phyloP scores from a whole-genome alignment of 2,113 vertebrate species.

The Danionella cerebrum region DNA sequence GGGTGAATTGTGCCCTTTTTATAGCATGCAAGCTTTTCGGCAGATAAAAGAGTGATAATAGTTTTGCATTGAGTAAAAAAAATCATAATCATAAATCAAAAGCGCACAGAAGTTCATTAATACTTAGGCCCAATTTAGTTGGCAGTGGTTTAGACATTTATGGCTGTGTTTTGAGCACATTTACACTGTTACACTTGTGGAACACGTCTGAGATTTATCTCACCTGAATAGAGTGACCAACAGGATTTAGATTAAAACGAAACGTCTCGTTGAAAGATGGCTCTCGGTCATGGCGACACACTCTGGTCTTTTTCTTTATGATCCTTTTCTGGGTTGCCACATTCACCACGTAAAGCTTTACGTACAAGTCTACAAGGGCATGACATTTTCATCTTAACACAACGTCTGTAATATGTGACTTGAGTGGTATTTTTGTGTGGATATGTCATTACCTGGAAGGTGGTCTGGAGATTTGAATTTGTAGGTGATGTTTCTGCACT shows the following conservation, averaged over 20 bases:
- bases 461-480: conserved; percentile 99
- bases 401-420: background rate
- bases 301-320: conserved; percentile 98
- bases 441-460: conserved; percentile 77
- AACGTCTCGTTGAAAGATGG: conserved; percentile 99
- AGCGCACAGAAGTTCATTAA: no score
- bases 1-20: no score
- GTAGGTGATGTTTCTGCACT: conserved; percentile 98
- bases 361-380: conserved; percentile 79
- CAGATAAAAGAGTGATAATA: no score
- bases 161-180: no score
- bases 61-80: no score
- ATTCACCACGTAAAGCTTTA: conserved; percentile 95
- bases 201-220: conserved; percentile 9
- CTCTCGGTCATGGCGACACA: conserved; percentile 93
- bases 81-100: no score
- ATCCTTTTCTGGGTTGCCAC: conserved; percentile 92
- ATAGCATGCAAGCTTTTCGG: no score
- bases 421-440: background rate
- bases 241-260: conserved; percentile 88
- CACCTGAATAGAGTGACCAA: conserved; percentile 97
- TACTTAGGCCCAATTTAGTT: no score
- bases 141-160: no score
- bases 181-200: background rate
- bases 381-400: background rate